Conservation (phyloP, 2,888 invertebrate genomes). For the Drosophila buzzatii region DNA sequence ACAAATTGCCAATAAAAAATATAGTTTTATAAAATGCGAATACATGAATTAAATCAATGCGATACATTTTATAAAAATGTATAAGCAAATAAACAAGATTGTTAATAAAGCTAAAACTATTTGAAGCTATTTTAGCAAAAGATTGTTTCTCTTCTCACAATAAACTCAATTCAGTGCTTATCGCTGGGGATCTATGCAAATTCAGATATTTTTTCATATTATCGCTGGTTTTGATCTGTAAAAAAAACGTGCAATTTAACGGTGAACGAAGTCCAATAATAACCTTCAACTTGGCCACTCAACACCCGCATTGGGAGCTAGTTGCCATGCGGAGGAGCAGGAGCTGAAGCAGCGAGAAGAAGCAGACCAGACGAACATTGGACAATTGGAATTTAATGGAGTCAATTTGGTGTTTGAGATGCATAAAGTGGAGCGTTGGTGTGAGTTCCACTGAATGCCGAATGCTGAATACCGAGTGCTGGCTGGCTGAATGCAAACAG, state of each 20-base stretch:
- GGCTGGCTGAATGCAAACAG: conserved; percentile 57
- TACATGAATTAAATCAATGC: neutral
- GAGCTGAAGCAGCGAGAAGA: neutral
- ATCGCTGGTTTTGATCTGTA: conserved; percentile 28
- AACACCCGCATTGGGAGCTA: conserved; percentile 27
- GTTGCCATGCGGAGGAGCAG: neutral
- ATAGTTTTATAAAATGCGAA: conserved; percentile 1
- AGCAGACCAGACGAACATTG: conserved; percentile 46
- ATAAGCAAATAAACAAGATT: neutral
- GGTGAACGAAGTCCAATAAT: conserved; percentile 38
- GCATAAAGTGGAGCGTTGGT: conserved; percentile 74
- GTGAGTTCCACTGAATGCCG: conserved; percentile 57
- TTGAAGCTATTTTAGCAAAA: neutral
- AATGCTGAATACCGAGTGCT: conserved; percentile 24
- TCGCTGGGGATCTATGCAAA: conserved; percentile 48
- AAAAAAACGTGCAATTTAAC: conserved; percentile 32
- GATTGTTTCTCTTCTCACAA: neutral
- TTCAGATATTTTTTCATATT: conserved; percentile 23
- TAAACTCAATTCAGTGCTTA: neutral
- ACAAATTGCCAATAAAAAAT: conserved; percentile 6
- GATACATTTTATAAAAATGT: neutral
- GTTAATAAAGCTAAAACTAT: neutral
- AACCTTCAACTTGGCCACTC: conserved; percentile 38
- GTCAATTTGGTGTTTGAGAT: conserved; percentile 79
- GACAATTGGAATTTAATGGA: conserved; percentile 81